These are phyloP conservation scores for Drosophila virilis DNA, from an alignment of 1,140 invertebrate genomes.

Conservation along the genomic window DNA sequence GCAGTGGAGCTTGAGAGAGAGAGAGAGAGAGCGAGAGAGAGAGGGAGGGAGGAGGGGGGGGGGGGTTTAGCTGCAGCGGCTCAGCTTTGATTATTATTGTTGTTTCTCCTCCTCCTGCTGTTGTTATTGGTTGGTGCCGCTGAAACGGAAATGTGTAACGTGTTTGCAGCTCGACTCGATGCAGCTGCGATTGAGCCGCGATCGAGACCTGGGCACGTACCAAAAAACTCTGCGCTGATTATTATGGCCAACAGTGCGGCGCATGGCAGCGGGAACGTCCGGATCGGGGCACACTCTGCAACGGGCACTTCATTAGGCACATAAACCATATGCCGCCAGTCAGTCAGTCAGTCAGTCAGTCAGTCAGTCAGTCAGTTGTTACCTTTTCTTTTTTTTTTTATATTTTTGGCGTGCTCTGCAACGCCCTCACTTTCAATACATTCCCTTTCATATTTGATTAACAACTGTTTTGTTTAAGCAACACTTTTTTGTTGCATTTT, in stretches of 20 bases:
- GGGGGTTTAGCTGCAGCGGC: conserved; percentile 9
- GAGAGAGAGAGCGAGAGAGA: no score
- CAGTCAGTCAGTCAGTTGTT: no score
- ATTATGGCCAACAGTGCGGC: conserved; percentile 27
- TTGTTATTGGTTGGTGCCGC: conserved; percentile 9
- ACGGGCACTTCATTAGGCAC: background rate
- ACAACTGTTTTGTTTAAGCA: background rate
- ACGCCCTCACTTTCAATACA: background rate
- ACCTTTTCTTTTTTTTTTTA: background rate
- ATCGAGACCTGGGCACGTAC: conserved; percentile 49
- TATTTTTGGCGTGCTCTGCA: background rate
- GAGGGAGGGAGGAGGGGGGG: no score
- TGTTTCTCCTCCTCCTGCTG: conserved; percentile 15
- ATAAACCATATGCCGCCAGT: background rate
- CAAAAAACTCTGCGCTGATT: conserved; percentile 36
- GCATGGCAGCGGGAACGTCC: background rate
- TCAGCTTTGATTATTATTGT: conserved; percentile 51
- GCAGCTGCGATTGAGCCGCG: conserved; percentile 28
- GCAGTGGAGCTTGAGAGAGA: background rate
- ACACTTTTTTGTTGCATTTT: no score
- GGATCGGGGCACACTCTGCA: no score
- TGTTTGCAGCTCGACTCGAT: conserved; percentile 48
- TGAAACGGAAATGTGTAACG: conserved; percentile 70
- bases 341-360: background rate
- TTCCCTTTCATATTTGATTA: background rate